Evolutionary conservation across 2,113 vertebrate genomes (phyloP).

Genomic region (Paratilapia polleni): DNA sequence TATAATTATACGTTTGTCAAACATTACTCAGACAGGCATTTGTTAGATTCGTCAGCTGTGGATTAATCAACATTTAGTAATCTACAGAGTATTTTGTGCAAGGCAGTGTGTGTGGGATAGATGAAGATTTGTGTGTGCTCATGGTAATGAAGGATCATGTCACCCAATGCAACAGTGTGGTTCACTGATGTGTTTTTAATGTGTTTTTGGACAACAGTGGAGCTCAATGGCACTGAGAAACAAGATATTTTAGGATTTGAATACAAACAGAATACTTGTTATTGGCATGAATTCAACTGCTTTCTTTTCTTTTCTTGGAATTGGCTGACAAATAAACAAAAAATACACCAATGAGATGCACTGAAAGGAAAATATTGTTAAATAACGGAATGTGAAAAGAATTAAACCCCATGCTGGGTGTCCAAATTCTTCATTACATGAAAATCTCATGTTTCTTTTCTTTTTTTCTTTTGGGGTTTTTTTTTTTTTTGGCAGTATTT

Average conservation of each 20-base stretch:
- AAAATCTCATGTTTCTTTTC: not conserved
- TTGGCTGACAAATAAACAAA: not conserved
- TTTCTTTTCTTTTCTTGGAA: not conserved
- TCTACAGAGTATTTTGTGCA: not conserved
- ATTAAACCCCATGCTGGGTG: not conserved
- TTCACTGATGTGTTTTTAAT: conserved; percentile 10
- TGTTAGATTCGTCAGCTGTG: not conserved
- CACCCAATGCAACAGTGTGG: conserved; percentile 3
- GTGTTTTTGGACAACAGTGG: not conserved
- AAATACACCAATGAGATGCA: not conserved
- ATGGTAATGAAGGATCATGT: not conserved
- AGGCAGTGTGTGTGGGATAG: not conserved
- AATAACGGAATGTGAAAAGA: not conserved
- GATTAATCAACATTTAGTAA: not conserved
- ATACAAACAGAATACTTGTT: not conserved
- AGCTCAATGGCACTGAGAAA: not conserved
- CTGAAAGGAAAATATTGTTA: not conserved
- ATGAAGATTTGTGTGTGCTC: not conserved
- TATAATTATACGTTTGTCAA: too few species aligned
- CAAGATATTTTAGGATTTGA: not conserved
- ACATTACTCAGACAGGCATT: not conserved
- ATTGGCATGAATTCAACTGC: not conserved
- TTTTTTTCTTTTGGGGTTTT: not conserved
- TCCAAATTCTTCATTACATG: not conserved
- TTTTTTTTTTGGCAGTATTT: not conserved